phyloP scores from a whole-genome alignment of 2,797 vertebrate genomes.

The Typhlichthys subterraneus region DNA sequence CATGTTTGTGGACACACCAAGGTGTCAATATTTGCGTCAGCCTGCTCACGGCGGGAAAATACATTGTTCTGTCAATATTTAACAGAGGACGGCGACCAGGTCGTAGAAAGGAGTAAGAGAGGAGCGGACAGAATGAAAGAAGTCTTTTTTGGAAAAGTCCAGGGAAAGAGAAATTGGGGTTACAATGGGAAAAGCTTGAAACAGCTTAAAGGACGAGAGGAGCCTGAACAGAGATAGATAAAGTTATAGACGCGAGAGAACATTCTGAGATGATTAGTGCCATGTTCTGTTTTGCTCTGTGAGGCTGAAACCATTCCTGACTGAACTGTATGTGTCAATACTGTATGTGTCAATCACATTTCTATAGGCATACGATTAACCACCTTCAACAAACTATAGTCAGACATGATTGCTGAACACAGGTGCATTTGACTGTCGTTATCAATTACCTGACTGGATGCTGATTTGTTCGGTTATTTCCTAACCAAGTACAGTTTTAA shows the following conservation, averaged over 20 bases:
- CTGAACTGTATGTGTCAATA: no score
- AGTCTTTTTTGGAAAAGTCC: background rate
- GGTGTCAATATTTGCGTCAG: constrained; percentile 71
- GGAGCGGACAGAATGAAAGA: constrained; percentile 22
- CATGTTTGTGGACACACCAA: constrained; percentile 33
- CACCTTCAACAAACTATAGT: no score
- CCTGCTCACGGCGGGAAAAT: constrained; percentile 52
- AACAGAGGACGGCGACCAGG: constrained; percentile 41
- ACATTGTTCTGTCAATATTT: constrained; percentile 72
- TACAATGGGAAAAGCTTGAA: constrained; percentile 14
- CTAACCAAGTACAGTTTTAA: no score
- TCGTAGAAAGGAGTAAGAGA: constrained; percentile 20
- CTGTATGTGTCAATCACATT: no score
- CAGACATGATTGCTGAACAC: no score
- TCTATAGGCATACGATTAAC: no score
- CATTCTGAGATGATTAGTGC: constrained; percentile 7
- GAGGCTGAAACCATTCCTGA: no score
- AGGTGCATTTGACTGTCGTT: no score
- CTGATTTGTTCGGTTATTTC: no score
- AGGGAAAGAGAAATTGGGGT: background rate
- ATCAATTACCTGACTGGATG: no score
- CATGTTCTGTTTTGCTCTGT: no score
- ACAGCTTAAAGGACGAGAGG: constrained; percentile 11
- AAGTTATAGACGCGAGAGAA: constrained; percentile 23
- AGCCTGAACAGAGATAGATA: constrained; percentile 20